These are phyloP conservation scores for Nesometra sesokonis DNA, from an alignment of 35 echinoderm and acorn worm species.

Conservation along the genomic window DNA sequence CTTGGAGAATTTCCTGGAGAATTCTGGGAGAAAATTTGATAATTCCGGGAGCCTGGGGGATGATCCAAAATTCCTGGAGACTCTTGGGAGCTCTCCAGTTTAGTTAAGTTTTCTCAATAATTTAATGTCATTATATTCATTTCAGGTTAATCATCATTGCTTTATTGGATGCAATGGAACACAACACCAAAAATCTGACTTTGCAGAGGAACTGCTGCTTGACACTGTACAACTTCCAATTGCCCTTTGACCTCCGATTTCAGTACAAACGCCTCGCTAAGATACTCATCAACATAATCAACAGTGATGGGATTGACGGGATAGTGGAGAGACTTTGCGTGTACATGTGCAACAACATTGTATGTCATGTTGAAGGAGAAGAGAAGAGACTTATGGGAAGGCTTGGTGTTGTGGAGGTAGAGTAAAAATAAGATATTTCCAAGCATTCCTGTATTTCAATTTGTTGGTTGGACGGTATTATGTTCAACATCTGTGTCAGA, in stretches of 20 bases:
- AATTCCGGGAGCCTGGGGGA: too few species aligned
- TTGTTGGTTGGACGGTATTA: too few species aligned
- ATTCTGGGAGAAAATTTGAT: too few species aligned
- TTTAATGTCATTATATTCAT: neutral
- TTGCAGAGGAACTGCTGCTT: constrained; percentile 80
- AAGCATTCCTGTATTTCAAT: too few species aligned
- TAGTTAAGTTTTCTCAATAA: neutral
- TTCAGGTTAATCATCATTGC: constrained; percentile 50
- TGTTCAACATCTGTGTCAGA: too few species aligned
- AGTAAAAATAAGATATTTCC: too few species aligned
- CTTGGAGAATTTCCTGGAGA: too few species aligned
- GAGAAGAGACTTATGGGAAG: constrained; percentile 69
- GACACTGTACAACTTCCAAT: constrained; percentile 79
- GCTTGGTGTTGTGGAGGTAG: constrained; percentile 70
- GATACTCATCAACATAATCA: constrained; percentile 52
- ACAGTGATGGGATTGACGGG: constrained; percentile 43
- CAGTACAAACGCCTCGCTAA: constrained; percentile 71
- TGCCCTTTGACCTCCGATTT: constrained; percentile 68
- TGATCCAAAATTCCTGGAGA: too few species aligned
- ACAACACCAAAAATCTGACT: constrained; percentile 38
- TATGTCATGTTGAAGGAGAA: constrained; percentile 90
- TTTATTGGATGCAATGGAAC: constrained; percentile 77
- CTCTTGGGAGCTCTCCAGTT: too few species aligned
- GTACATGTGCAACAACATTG: constrained; percentile 97
- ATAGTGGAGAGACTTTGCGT: constrained; percentile 75